Conservation (phyloP, 64 coral and sea anemone genomes). For the Porites australiensis region DNA sequence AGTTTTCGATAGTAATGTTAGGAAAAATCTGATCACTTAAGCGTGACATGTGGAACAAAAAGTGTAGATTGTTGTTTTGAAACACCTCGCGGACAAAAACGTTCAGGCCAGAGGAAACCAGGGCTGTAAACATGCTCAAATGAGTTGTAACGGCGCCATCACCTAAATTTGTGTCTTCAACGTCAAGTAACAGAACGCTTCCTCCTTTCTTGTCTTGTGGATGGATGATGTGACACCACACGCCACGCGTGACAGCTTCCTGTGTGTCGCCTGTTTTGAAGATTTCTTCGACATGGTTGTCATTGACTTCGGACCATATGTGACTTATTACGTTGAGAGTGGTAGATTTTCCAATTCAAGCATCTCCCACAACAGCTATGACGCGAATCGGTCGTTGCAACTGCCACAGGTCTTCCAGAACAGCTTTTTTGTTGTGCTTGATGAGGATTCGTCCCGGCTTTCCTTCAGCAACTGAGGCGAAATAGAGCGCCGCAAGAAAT, state of each 20-base stretch:
- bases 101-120: conserved; percentile 46
- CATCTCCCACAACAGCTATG: conserved; percentile 54
- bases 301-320: conserved; percentile 16
- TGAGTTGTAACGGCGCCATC: conserved; percentile 25
- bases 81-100: conserved; percentile 25
- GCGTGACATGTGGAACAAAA: conserved; percentile 33
- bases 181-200: conserved; percentile 33
- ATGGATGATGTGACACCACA: conserved; percentile 42
- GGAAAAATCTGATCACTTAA: conserved; percentile 40
- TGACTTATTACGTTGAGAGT: conserved; percentile 61
- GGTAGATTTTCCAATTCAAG: conserved; percentile 75
- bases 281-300: not conserved
- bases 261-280: conserved; percentile 34
- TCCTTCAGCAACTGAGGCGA: not conserved
- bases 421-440: conserved; percentile 9
- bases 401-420: conserved; percentile 2
- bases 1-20: conserved; percentile 7
- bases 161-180: conserved; percentile 36
- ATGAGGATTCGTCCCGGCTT: conserved; percentile 8
- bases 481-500: not conserved
- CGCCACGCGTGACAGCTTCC: conserved; percentile 28
- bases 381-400: conserved; percentile 26
- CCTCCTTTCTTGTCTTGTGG: not conserved
- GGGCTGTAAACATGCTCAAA: conserved; percentile 61
- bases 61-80: conserved; percentile 16